A percentile compares a stretch with the other conserved stretches of the same genome.
Evolutionary conservation across 2,888 invertebrate genomes (phyloP).

Genomic region (Ischnura elegans): DNA sequence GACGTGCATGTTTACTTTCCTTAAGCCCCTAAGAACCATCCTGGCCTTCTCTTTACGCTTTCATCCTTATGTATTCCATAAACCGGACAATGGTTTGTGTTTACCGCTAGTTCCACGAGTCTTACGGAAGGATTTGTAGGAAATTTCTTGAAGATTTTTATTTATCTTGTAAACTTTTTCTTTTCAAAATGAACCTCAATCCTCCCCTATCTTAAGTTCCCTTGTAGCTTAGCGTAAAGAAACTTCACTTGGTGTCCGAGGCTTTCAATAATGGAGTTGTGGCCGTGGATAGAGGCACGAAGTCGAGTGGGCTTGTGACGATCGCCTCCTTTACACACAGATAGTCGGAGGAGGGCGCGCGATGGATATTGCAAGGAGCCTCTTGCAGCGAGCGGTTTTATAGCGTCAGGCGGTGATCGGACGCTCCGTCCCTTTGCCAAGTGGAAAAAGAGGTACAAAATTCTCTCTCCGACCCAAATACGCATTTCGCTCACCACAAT

Average conservation of each 20-base stretch:
- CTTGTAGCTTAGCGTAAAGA: background rate
- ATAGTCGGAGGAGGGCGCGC: background rate
- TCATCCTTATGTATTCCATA: no score
- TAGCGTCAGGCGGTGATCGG: background rate
- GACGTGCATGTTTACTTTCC: no score
- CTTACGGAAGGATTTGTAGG: background rate
- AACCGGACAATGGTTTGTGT: no score
- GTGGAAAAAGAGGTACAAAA: background rate
- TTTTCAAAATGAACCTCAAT: background rate
- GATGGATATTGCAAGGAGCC: background rate
- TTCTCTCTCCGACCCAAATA: constrained; percentile 23
- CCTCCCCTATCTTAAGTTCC: background rate
- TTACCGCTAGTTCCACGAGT: no score
- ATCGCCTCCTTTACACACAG: background rate
- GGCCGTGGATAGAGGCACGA: background rate
- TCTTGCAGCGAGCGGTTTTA: background rate
- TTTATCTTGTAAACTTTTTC: background rate
- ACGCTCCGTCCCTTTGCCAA: background rate
- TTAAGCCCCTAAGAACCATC: no score
- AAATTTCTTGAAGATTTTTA: background rate
- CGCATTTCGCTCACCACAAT: constrained; percentile 51
- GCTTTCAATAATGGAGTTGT: background rate
- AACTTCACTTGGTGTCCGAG: background rate
- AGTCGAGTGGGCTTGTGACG: background rate
- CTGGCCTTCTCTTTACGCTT: no score